Percentiles rank a stretch among this genome's conserved stretches.
These are phyloP conservation scores for Theristicus caerulescens DNA, from an alignment of 2,113 vertebrate species.

Conservation along the genomic window DNA sequence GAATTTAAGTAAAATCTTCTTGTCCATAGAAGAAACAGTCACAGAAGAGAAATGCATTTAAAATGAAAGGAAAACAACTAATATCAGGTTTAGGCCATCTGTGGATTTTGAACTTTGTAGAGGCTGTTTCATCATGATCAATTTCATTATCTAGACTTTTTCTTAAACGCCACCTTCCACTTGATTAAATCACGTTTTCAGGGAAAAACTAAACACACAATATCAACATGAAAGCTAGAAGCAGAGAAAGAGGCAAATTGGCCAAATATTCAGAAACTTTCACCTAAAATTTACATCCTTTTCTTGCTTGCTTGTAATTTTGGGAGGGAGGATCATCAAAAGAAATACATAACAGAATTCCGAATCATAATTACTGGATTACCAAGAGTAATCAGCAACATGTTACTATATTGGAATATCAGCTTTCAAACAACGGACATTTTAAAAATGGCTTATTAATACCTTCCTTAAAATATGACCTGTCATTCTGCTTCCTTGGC, in stretches of 20 bases:
- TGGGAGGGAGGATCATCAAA: not conserved
- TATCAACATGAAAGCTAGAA: not conserved
- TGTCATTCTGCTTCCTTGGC: not conserved
- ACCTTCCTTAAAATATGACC: not conserved
- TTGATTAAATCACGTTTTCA: not conserved
- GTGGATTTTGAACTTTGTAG: constrained; percentile 35
- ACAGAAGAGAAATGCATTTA: constrained; percentile 22
- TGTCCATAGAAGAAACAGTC: not conserved
- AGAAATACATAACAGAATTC: not conserved
- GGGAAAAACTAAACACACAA: not conserved
- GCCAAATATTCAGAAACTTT: not conserved
- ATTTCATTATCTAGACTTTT: not conserved
- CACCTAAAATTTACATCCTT: not conserved
- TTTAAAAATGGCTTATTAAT: not conserved
- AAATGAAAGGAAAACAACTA: constrained; percentile 10
- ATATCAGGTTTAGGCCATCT: constrained; percentile 10
- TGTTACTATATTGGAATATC: not conserved
- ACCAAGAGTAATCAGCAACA: not conserved
- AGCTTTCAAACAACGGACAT: not conserved
- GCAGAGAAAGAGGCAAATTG: not conserved
- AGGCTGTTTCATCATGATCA: constrained; percentile 33
- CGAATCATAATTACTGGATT: not conserved
- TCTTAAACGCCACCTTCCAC: not conserved
- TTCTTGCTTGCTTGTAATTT: not conserved
- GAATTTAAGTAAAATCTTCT: not conserved